A percentile compares a stretch with the other conserved stretches of the same genome.
Conservation (phyloP, 2,113 vertebrate species). For the Eleginops maclovinus region DNA sequence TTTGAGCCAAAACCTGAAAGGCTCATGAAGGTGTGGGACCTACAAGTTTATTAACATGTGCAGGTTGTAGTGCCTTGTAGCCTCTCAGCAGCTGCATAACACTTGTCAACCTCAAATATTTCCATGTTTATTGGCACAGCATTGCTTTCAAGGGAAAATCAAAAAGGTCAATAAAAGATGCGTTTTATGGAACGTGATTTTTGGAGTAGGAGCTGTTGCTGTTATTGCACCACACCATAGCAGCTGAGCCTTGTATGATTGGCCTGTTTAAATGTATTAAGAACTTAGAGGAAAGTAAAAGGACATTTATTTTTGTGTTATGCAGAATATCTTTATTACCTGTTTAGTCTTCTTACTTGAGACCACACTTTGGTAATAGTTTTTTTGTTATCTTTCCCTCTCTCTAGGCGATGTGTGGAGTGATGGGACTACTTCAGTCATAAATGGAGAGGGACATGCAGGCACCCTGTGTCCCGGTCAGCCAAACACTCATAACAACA, state of each 20-base stretch:
- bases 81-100: not conserved
- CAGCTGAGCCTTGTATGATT: not conserved
- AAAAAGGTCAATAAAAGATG: not conserved
- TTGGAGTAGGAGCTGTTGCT: not conserved
- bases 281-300: slow-evolving; percentile 15
- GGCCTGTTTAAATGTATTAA: not conserved
- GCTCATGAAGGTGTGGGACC: not conserved
- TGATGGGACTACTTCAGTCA: slow-evolving; percentile 52
- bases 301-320: not conserved
- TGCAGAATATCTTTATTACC: slow-evolving; percentile 11
- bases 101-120: not conserved
- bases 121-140: not conserved
- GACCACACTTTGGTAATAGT: not conserved
- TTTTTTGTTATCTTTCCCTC: slow-evolving; percentile 1
- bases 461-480: slow-evolving; percentile 59
- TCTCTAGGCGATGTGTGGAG: slow-evolving; percentile 56
- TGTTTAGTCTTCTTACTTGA: slow-evolving; percentile 12
- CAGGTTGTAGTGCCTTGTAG: not conserved
- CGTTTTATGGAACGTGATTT: not conserved
- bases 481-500: slow-evolving; percentile 54
- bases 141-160: not conserved
- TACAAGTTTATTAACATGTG: not conserved
- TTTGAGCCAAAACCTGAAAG: not conserved
- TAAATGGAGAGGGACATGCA: slow-evolving; percentile 77
- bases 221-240: not conserved